Conservation (phyloP, 2,113 vertebrate species). For the Orycteropus afer region DNA sequence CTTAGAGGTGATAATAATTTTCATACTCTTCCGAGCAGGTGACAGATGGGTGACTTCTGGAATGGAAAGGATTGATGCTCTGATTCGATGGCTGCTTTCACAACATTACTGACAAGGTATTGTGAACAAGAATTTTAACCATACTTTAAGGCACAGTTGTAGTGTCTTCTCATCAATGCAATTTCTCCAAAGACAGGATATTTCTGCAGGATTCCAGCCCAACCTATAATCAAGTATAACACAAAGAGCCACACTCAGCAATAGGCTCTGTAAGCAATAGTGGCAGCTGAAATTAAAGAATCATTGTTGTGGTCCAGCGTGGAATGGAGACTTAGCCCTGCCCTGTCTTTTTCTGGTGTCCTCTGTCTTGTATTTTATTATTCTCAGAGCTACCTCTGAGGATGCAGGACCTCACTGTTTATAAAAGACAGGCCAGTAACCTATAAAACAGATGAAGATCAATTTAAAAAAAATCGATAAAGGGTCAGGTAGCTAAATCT, state of each 20-base stretch:
- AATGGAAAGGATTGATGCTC: conserved; percentile 12
- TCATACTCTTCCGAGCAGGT: conserved; percentile 47
- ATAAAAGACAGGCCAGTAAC: neutral
- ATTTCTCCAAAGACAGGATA: neutral
- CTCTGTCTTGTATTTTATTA: neutral
- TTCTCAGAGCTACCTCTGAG: neutral
- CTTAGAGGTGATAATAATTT: conserved; percentile 39
- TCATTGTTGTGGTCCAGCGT: neutral
- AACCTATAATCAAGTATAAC: neutral
- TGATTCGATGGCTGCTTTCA: neutral
- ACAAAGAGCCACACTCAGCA: neutral
- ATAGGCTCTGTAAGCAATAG: neutral
- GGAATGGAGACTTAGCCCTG: neutral
- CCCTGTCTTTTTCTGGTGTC: neutral
- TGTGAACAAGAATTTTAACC: neutral
- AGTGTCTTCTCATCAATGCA: neutral
- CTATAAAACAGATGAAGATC: too few species aligned
- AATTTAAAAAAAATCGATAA: too few species aligned
- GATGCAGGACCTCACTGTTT: neutral
- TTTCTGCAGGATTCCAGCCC: neutral
- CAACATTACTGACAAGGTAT: neutral
- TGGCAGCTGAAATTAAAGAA: neutral
- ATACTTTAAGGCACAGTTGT: conserved; percentile 4
- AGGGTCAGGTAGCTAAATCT: too few species aligned
- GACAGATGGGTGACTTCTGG: conserved; percentile 68